Base-by-base conservation (phyloP, 1,140 invertebrate genomes). In the Pogonus chalceus region DNA sequence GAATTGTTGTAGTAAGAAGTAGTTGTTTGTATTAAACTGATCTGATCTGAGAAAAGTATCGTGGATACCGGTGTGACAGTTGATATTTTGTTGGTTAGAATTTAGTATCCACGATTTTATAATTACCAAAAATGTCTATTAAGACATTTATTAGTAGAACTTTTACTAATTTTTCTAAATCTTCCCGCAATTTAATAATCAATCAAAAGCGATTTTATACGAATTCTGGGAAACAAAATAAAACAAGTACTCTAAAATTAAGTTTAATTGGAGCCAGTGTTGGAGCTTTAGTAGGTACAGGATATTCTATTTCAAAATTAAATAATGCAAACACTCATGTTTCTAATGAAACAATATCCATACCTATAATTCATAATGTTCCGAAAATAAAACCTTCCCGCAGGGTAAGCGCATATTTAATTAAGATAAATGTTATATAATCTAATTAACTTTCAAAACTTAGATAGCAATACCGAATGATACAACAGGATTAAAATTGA, bases 401-500 rank as follows among this genome's bases (percentile, higher is more conserved):
- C 62, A 61, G 64, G 58, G 76, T 77, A 67, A 24, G 1, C 39
- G 12, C 26, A 21, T 16, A 35, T 23, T 23, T 16, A 31, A 51
- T 26, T 16, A 35, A 10, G 47, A 35, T 50, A n/a, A 22, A 49
- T 24, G 3, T 58, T 51, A 43, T 12, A 43, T 43, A 18, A 12
- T 43, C 18, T 16, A 18, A 4, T 10, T 43, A 12, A 43, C 18
- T 43, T 4, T 49, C 57, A 65, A 65, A 23, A 73, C 76, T 49
- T 62, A 84, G 81, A 72, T 87, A 51, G 59, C 77, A 4, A 82
- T 75, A 66, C 76, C 79, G 9, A 73, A 77, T 16, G 88, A 95
- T 70, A 74, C 72, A 3, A 83, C 79, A 52, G 84, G 84, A 10
- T 73, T 97, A 46, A 84, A 95, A 61, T 69, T 98, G 16, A 88